Evolutionary conservation across 1,140 invertebrate genomes (phyloP).

Genomic region (Achatina immaculata): DNA sequence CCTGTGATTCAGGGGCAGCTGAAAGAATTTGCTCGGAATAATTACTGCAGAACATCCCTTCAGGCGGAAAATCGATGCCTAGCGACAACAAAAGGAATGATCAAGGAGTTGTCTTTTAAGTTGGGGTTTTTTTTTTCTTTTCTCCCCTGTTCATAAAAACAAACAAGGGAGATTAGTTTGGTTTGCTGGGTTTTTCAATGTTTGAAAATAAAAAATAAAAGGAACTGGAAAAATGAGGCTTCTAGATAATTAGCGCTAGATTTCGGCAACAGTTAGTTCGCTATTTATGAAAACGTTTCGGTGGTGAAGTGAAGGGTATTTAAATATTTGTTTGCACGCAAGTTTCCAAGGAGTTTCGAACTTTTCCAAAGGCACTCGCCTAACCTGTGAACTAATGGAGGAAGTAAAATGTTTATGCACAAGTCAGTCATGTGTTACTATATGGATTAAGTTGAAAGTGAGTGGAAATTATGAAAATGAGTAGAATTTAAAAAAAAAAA

Average conservation of each 20-base stretch:
- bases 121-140: not conserved
- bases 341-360: too few species aligned
- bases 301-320: too few species aligned
- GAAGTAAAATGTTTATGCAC: too few species aligned
- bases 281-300: not conserved
- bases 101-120: conserved; percentile 9
- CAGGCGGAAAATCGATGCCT: not conserved
- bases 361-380: too few species aligned
- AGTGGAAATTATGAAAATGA: too few species aligned
- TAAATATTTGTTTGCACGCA: too few species aligned
- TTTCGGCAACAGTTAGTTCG: not conserved
- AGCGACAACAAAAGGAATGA: not conserved
- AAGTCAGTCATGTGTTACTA: too few species aligned
- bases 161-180: not conserved
- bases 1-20: conserved; percentile 2
- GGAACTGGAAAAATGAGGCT: not conserved
- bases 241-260: not conserved
- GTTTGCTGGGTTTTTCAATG: not conserved
- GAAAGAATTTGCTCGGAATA: not conserved
- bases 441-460: too few species aligned
- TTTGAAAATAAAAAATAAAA: not conserved
- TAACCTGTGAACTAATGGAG: too few species aligned
- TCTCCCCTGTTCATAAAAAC: not conserved
- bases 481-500: too few species aligned
- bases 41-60: not conserved